phyloP scores from a whole-genome alignment of 2,113 vertebrate genomes.

The Zootoca vivipara region DNA sequence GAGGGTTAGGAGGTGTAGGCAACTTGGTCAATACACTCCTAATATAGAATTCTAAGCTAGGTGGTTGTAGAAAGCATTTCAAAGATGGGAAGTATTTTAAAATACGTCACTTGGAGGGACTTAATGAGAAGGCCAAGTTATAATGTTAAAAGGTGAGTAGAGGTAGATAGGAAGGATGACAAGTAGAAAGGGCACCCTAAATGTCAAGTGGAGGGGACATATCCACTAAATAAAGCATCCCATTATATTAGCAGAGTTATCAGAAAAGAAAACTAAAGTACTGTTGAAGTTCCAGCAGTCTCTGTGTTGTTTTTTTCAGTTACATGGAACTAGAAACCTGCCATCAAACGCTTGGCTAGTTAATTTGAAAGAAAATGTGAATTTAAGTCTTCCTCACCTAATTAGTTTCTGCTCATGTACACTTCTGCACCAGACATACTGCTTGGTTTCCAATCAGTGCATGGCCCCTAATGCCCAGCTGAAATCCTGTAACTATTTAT shows the following conservation, averaged over 20 bases:
- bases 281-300: neutral
- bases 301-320: neutral
- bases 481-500: too few relatives aligned
- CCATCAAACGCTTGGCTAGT: neutral
- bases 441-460: too few relatives aligned
- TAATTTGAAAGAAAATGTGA: neutral
- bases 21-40: constrained; percentile 1
- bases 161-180: neutral
- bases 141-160: neutral
- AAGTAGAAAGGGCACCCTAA: neutral
- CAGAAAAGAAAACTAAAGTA: neutral
- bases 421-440: neutral
- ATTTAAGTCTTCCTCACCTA: neutral
- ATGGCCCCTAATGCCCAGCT: too few relatives aligned
- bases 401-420: neutral
- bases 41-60: neutral
- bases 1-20: neutral
- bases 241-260: neutral
- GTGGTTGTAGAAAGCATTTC: neutral
- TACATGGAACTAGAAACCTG: neutral
- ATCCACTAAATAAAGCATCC: neutral
- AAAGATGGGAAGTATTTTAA: neutral
- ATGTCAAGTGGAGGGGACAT: neutral
- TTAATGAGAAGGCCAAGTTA: neutral
- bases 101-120: neutral